Evolutionary conservation across 2,113 vertebrate species (phyloP), one percentile per base, ranked within the genome.

Genomic region (Spilogale gracilis): DNA sequence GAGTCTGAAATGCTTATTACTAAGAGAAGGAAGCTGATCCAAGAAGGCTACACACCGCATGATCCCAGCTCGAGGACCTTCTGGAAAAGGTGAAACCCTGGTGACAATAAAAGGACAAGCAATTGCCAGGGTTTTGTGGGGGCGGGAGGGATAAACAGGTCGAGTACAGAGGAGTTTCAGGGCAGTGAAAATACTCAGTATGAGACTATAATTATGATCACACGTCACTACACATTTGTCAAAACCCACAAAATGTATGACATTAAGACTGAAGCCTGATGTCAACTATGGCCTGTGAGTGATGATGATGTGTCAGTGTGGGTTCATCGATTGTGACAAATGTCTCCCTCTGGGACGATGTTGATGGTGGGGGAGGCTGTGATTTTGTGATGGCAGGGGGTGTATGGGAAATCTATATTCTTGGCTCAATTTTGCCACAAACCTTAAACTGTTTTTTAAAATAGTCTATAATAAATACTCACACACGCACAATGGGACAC

Each of bases 241-340:
- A 38, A 56, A 74, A 89, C 56, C 52, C 67, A 58, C 30, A 58
- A 65, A 32, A 30, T 0, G 20, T 13, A 45, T 5, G 43, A 1
- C 5, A 0, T 4, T 14, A n/a, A 43, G 67, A 23, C 11, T 14
- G 82, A 50, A 2, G 20, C 60, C 9, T 6, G 3, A n/a, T 18
- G 45, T 23, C 9, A 27, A 3, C 30, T 6, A 0, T 0, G 13
- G 84, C 8, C 38, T 21, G 43, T 5, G 45, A 5, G 61, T 20
- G 89, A 73, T 2, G 6, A 3, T 0, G n/a, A 32, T 0, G 2
- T 8, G 14, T 54, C 58, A 0, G 0, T 12, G 7, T 0, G 6
- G 25, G 60, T 17, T 56, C 21, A n/a, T 43, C 3, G 2, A 4
- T 7, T 2, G 20, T 32, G 43, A 81, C 23, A 45, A 16, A 43